phyloP scores from a whole-genome alignment of 2,888 invertebrate species.

The Rhamphomyia laevipes region DNA sequence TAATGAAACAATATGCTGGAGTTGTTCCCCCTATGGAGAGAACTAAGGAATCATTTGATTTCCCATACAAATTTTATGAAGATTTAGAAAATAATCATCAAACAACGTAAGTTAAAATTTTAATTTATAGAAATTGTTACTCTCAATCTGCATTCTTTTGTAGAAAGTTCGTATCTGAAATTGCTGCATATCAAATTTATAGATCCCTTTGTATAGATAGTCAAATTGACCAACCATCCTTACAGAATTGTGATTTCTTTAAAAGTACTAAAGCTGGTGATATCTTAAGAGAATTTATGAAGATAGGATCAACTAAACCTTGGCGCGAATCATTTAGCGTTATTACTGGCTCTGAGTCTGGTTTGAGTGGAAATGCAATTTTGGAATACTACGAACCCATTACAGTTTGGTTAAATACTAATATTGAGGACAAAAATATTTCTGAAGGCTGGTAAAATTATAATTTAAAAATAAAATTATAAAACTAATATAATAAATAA shows the following conservation, averaged over 20 bases:
- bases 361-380: constrained; percentile 50
- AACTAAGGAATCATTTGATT: constrained; percentile 56
- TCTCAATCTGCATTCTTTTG: constrained; percentile 18
- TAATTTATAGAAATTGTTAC: neutral
- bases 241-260: constrained; percentile 79
- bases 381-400: neutral
- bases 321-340: constrained; percentile 71
- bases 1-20: constrained; percentile 50
- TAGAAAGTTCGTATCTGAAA: constrained; percentile 65
- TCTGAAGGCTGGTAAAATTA: constrained; percentile 45
- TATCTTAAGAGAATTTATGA: constrained; percentile 48
- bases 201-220: constrained; percentile 60
- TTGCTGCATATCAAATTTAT: constrained; percentile 73
- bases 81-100: constrained; percentile 32
- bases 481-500: no score
- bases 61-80: constrained; percentile 61
- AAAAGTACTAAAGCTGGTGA: constrained; percentile 64
- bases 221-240: constrained; percentile 53
- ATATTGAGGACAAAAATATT: constrained; percentile 52
- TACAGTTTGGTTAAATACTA: constrained; percentile 28
- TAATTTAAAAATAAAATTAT: no score
- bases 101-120: constrained; percentile 24
- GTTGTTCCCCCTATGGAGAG: constrained; percentile 52
- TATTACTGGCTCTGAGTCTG: constrained; percentile 57
- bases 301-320: constrained; percentile 57